Evolutionary conservation across 2,888 invertebrate species (phyloP).

Genomic region (Aphodius sticticus): DNA sequence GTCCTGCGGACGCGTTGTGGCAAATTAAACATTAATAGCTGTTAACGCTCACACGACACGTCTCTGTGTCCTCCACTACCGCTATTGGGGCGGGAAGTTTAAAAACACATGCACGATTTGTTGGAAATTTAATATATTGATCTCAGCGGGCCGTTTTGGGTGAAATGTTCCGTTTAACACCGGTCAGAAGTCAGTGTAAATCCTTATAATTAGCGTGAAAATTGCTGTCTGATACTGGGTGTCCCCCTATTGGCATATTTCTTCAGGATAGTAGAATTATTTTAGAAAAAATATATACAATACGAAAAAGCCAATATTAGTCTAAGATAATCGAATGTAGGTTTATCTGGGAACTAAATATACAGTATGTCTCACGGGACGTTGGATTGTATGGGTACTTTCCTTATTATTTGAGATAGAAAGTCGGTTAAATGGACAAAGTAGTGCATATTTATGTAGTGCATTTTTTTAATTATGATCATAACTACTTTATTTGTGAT

Average conservation of each 20-base stretch:
- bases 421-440: too few species aligned
- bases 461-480: too few species aligned
- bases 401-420: too few species aligned
- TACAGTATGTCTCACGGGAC: too few species aligned
- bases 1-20: constrained; percentile 13
- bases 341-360: too few species aligned
- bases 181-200: background rate
- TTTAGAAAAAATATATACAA: too few species aligned
- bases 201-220: background rate
- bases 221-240: background rate
- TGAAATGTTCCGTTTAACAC: background rate
- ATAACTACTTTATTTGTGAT: too few species aligned
- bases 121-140: background rate
- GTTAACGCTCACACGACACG: constrained; percentile 24
- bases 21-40: constrained; percentile 26
- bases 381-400: too few species aligned
- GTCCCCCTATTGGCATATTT: background rate
- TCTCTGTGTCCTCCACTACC: constrained; percentile 10
- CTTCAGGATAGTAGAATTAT: too few species aligned
- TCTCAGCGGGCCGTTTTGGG: background rate
- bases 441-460: too few species aligned
- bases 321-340: too few species aligned
- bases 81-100: background rate
- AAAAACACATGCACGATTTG: background rate
- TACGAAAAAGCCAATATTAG: too few species aligned